phyloP scores from a whole-genome alignment of 2,797 vertebrate genomes.

The Valencia hispanica region DNA sequence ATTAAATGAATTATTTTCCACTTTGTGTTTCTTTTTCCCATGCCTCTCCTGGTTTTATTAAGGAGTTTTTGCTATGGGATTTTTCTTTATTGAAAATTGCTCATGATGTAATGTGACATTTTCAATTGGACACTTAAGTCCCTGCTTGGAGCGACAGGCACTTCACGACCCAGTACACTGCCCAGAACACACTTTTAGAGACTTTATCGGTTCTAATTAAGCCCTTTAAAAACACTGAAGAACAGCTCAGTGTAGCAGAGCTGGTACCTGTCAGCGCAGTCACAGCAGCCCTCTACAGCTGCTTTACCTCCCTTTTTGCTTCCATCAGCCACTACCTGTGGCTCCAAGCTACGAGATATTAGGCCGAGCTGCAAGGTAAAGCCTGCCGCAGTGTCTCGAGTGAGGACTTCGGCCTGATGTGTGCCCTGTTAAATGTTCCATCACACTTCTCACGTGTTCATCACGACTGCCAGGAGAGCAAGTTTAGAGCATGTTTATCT shows the following conservation, averaged over 20 bases:
- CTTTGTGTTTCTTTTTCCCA: neutral
- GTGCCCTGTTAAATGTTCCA: constrained; percentile 20
- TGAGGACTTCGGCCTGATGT: constrained; percentile 49
- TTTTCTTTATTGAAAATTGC: constrained; percentile 21
- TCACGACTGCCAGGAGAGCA: constrained; percentile 27
- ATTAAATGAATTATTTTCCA: constrained; percentile 4
- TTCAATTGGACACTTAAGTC: constrained; percentile 41
- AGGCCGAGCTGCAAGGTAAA: constrained; percentile 47
- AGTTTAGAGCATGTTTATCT: constrained; percentile 50
- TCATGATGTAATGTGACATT: constrained; percentile 33
- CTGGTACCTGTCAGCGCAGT: constrained; percentile 8
- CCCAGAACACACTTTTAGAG: constrained; percentile 8
- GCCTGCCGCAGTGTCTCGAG: constrained; percentile 31
- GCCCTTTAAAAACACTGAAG: constrained; percentile 18
- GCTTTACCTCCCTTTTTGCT: constrained; percentile 39
- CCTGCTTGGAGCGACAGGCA: constrained; percentile 15
- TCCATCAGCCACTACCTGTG: constrained; percentile 44
- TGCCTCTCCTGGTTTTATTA: constrained; percentile 3
- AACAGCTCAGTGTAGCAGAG: constrained; percentile 6
- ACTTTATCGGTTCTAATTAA: constrained; percentile 47
- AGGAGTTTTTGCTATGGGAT: constrained; percentile 7
- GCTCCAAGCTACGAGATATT: constrained; percentile 41
- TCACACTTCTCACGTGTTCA: constrained; percentile 48
- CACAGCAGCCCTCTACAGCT: constrained; percentile 17
- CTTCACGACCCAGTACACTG: neutral